Evolutionary conservation across 2,888 invertebrate genomes (phyloP).

Genomic region (Amiota minor): DNA sequence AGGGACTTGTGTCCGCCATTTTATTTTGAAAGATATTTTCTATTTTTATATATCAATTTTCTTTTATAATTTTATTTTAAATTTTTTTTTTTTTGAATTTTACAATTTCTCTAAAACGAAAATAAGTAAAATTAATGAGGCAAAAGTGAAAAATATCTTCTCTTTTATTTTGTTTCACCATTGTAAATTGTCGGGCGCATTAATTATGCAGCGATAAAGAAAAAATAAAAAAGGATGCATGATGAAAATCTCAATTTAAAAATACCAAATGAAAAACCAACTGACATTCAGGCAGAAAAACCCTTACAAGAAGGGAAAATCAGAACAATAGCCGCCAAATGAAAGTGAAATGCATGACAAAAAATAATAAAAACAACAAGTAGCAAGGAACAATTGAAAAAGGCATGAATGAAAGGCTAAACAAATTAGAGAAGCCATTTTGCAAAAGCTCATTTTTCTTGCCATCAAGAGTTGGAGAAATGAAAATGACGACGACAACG

Average conservation of each 20-base stretch:
- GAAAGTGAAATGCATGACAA: constrained; percentile 59
- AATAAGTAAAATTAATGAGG: constrained; percentile 66
- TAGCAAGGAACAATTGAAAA: constrained; percentile 43
- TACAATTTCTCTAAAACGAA: constrained; percentile 39
- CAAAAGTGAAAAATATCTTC: constrained; percentile 61
- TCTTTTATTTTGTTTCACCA: constrained; percentile 8
- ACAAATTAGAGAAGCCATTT: constrained; percentile 64
- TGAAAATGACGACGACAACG: constrained; percentile 10
- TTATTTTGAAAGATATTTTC: not conserved
- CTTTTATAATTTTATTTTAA: not conserved
- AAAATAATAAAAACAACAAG: constrained; percentile 36
- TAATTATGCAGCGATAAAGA: constrained; percentile 45
- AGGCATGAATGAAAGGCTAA: constrained; percentile 54
- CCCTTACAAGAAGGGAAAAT: constrained; percentile 23
- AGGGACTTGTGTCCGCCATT: constrained; percentile 23
- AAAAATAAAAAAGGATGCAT: constrained; percentile 8
- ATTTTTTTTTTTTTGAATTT: not conserved
- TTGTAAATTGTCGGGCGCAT: constrained; percentile 43
- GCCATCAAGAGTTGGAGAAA: not conserved
- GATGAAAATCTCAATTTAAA: constrained; percentile 17
- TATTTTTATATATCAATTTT: constrained; percentile 56
- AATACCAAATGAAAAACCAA: constrained; percentile 31
- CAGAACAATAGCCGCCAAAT: constrained; percentile 26
- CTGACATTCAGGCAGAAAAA: constrained; percentile 38
- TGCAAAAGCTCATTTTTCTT: constrained; percentile 38